Evolutionary conservation across 2,797 vertebrate species (phyloP), one percentile per base, ranked within the genome.

Genomic region (Gobio occitaniae): DNA sequence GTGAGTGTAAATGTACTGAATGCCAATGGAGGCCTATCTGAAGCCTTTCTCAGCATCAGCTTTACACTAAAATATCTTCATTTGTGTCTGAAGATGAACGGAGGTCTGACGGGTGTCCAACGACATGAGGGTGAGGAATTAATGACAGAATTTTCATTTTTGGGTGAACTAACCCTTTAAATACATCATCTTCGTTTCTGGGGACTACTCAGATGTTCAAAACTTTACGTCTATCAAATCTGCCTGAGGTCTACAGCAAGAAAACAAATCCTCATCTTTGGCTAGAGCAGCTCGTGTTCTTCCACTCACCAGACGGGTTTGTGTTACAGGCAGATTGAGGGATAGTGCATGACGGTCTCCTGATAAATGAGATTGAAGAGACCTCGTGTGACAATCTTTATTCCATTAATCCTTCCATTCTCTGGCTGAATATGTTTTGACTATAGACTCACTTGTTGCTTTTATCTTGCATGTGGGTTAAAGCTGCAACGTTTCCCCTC

Each of bases 381-480:
- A 61, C 25, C 17, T 74, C 15, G 36, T 75, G 17, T 38, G 74
- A 76, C 41, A 79, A 61, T 50, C 19, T 19, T 41, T 59, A 12
- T 38, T 29, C 21, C 36, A 66, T 38, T 83, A 83, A 68, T n/a
- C 29, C 19, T 84, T 87, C 11, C 16, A 82, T 70, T 87, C 13
- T 52, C 17, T 63, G 41, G 2, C 8, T 41, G 21, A 50, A 70
- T 48, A 74, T 61, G 11, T 38, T 69, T 66, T 21, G 48, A 8
- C 17, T 16, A 69, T 54, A 16, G 5, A 80, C 82, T 77, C 50
- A 86, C 87, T 84, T 89, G 88, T 84, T 82, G 54, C 78, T 69
- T 0, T 92, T 92, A 54, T 97, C 96, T 87, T 97, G 97, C 56
- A 96, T 93, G 83, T 96, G 96, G 48, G 94, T 97, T 74, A 99